phyloP scores from a whole-genome alignment of 2,888 invertebrate species.

The Campoplex capitator region DNA sequence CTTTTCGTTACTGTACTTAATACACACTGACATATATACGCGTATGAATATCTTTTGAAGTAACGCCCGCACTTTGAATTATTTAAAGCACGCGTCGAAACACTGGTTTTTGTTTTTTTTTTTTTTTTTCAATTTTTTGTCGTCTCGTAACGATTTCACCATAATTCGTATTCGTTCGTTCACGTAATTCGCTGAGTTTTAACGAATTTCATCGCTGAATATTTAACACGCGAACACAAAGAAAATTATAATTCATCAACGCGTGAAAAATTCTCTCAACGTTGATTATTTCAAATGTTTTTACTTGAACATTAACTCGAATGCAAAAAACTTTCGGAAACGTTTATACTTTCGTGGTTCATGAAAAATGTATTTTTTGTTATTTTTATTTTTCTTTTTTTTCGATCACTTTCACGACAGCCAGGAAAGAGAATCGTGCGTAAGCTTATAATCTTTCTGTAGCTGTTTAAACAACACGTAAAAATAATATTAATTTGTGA shows the following conservation, averaged over 20 bases:
- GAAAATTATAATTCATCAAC: not conserved
- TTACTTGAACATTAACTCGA: not conserved
- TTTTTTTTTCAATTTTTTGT: not conserved
- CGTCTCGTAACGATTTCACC: slow-evolving; percentile 32
- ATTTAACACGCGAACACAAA: slow-evolving; percentile 8
- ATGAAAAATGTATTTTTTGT: not conserved
- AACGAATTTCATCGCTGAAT: slow-evolving; percentile 15
- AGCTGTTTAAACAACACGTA: not conserved
- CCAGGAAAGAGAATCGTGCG: not conserved
- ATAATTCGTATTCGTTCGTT: slow-evolving; percentile 14
- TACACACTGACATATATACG: not conserved
- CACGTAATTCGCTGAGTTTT: slow-evolving; percentile 11
- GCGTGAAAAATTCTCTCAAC: not conserved
- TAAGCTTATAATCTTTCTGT: not conserved
- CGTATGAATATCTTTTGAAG: slow-evolving; percentile 49
- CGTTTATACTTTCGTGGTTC: not conserved
- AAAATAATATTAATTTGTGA: slow-evolving; percentile 10
- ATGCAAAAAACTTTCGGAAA: not conserved
- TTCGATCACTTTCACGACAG: not conserved
- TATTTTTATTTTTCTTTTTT: not conserved
- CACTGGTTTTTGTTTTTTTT: slow-evolving; percentile 32
- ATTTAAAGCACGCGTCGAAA: slow-evolving; percentile 72
- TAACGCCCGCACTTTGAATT: slow-evolving; percentile 72
- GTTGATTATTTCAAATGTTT: not conserved
- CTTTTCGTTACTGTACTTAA: not conserved